These are phyloP conservation scores for Cladopsammia gracilis DNA, from an alignment of 64 coral and sea anemone species.

Conservation along the genomic window DNA sequence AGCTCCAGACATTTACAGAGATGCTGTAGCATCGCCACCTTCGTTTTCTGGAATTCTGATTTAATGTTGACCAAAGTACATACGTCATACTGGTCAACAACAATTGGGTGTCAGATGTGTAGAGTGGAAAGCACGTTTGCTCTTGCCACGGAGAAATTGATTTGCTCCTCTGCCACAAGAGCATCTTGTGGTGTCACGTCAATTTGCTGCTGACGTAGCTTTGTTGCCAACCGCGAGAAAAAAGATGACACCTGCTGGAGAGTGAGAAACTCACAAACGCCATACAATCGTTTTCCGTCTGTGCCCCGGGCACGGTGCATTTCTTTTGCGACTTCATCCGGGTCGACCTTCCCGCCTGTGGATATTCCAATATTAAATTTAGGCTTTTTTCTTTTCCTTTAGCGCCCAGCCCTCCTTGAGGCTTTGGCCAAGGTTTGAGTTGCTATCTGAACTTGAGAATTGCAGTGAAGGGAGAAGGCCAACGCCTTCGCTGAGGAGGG, in stretches of 20 bases:
- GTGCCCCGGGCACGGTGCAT: conserved; percentile 34
- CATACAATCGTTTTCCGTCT: conserved; percentile 51
- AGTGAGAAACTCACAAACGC: conserved; percentile 55
- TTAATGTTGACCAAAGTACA: conserved; percentile 21
- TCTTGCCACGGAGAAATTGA: conserved; percentile 29
- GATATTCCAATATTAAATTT: conserved; percentile 60
- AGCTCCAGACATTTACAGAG: conserved; percentile 22
- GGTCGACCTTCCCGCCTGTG: conserved; percentile 30
- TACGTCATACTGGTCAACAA: conserved; percentile 57
- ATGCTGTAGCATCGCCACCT: conserved; percentile 34
- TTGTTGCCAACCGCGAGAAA: conserved; percentile 50
- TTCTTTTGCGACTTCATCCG: conserved; percentile 53
- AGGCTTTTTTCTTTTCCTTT: conserved; percentile 37
- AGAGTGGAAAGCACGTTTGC: conserved; percentile 16
- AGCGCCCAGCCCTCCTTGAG: conserved; percentile 28
- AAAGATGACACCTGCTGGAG: conserved; percentile 63
- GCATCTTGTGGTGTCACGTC: not conserved
- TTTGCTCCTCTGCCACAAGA: conserved; percentile 41
- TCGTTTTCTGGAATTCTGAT: not conserved
- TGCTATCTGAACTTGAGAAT: not conserved
- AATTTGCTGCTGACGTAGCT: conserved; percentile 48
- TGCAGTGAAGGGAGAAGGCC: conserved; percentile 20
- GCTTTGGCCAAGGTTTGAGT: not conserved
- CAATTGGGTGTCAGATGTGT: conserved; percentile 21
- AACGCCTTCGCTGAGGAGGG: conserved; percentile 25